These are phyloP conservation scores for Neodon shergylaensis DNA, from an alignment of 2,113 vertebrate species.

Conservation along the genomic window DNA sequence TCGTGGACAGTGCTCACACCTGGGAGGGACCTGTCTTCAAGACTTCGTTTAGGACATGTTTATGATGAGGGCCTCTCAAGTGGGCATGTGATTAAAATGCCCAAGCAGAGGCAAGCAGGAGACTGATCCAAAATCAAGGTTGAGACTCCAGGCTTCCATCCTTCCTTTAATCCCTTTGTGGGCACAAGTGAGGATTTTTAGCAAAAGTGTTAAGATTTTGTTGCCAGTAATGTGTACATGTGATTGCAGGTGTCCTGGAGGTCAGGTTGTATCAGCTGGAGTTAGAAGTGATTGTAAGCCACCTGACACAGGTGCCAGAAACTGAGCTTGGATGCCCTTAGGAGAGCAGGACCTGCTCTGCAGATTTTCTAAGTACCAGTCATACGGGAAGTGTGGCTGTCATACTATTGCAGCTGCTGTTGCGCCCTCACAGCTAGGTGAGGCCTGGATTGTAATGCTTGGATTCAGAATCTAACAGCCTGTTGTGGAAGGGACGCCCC, in stretches of 20 bases:
- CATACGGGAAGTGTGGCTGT: not conserved
- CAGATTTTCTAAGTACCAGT: not conserved
- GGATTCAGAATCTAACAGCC: not conserved
- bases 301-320: not conserved
- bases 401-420: not conserved
- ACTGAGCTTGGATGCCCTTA: not conserved
- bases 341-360: not conserved
- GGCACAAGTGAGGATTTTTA: not conserved
- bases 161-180: not conserved
- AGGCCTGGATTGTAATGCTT: not conserved
- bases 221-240: not conserved
- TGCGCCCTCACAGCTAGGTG: not conserved
- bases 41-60: not conserved
- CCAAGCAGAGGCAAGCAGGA: not conserved
- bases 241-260: not conserved
- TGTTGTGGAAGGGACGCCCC: not conserved
- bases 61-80: not conserved
- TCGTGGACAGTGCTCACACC: not conserved
- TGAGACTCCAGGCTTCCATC: not conserved
- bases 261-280: not conserved
- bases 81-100: not conserved
- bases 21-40: not conserved
- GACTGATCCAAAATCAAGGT: not conserved
- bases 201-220: not conserved
- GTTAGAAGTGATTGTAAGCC: not conserved